phyloP scores from a whole-genome alignment of 2,888 invertebrate genomes.

The Ophonus ardosiacus region DNA sequence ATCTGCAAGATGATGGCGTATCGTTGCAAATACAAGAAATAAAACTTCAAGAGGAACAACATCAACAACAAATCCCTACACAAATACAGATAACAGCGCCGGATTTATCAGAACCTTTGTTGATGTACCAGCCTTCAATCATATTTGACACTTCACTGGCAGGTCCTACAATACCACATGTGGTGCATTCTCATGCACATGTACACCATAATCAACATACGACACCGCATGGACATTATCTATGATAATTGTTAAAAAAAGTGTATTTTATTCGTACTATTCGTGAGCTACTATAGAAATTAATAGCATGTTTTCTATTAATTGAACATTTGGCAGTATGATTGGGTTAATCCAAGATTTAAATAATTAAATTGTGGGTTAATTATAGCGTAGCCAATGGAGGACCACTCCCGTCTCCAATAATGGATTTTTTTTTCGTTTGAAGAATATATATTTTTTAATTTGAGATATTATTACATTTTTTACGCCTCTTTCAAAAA shows the following conservation, averaged over 20 bases:
- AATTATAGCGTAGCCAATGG: too few species aligned
- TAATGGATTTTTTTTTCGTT: too few species aligned
- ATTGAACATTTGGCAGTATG: not conserved
- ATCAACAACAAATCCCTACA: not conserved
- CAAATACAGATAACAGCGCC: slow-evolving; percentile 69
- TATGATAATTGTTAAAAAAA: slow-evolving; percentile 45
- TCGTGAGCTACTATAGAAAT: not conserved
- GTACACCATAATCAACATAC: slow-evolving; percentile 68
- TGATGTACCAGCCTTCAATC: slow-evolving; percentile 72
- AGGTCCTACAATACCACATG: slow-evolving; percentile 70
- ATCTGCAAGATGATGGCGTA: slow-evolving; percentile 69
- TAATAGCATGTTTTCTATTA: not conserved
- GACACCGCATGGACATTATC: slow-evolving; percentile 66
- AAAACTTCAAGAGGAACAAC: slow-evolving; percentile 13
- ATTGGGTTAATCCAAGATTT: too few species aligned
- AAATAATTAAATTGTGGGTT: too few species aligned
- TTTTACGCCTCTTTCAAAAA: too few species aligned
- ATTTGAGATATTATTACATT: too few species aligned
- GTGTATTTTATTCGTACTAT: slow-evolving; percentile 8
- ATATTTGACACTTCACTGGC: slow-evolving; percentile 73
- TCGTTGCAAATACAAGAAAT: slow-evolving; percentile 67
- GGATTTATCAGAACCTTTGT: slow-evolving; percentile 71
- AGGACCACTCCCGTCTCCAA: too few species aligned
- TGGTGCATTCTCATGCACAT: slow-evolving; percentile 71
- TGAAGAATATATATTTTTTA: too few species aligned